Conservation (phyloP, 2,113 vertebrate genomes). For the Thunnus thynnus region DNA sequence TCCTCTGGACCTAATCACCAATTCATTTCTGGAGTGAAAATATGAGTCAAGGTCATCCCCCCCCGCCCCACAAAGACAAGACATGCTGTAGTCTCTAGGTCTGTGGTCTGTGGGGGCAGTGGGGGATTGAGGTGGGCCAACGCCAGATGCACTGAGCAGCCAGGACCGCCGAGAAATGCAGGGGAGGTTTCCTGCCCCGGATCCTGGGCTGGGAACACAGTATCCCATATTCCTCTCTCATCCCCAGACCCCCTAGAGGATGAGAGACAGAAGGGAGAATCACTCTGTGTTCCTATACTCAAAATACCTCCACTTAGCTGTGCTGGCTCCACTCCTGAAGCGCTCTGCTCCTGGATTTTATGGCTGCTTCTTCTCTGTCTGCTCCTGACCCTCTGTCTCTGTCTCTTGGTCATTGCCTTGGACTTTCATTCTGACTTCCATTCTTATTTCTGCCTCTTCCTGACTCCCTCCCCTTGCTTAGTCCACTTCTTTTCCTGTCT, state of each 20-base stretch:
- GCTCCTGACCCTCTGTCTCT: slow-evolving; percentile 14
- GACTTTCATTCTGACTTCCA: slow-evolving; percentile 27
- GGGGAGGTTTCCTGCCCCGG: slow-evolving; percentile 84
- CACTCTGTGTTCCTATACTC: slow-evolving; percentile 73
- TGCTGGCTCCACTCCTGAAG: slow-evolving; percentile 8
- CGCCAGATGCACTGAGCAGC: slow-evolving; percentile 51
- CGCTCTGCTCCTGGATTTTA: slow-evolving; percentile 31
- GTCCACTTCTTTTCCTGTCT: slow-evolving; percentile 19
- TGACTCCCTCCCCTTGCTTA: not conserved
- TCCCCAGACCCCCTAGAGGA: slow-evolving; percentile 60
- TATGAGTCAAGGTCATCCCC: slow-evolving; percentile 40
- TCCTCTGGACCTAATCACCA: slow-evolving; percentile 7
- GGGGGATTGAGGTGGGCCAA: slow-evolving; percentile 38
- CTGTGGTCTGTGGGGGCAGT: slow-evolving; percentile 24
- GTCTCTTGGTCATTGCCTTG: slow-evolving; percentile 38
- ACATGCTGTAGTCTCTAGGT: slow-evolving; percentile 24
- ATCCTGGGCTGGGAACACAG: slow-evolving; percentile 79
- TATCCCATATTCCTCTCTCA: slow-evolving; percentile 69
- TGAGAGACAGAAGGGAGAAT: slow-evolving; percentile 52
- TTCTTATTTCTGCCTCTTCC: not conserved
- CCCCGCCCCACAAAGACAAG: slow-evolving; percentile 17
- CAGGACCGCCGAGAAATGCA: slow-evolving; percentile 81
- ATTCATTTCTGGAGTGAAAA: slow-evolving; percentile 54
- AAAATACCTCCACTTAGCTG: slow-evolving; percentile 69
- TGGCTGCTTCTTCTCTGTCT: slow-evolving; percentile 37